phyloP scores from a whole-genome alignment of 2,888 invertebrate genomes.

The Clistopyga incitator region DNA sequence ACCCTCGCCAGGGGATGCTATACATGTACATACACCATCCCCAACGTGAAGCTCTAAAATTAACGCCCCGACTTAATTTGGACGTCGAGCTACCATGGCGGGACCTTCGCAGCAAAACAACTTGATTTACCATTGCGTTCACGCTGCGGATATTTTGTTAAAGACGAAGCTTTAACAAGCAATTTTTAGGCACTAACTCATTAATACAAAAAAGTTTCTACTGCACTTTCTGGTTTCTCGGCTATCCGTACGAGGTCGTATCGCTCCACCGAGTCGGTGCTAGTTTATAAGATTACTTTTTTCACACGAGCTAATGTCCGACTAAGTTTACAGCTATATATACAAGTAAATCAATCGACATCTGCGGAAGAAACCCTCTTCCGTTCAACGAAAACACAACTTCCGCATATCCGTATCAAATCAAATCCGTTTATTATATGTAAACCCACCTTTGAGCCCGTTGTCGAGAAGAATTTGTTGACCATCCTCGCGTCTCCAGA shows the following conservation, averaged over 20 bases:
- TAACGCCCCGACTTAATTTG: constrained; percentile 65
- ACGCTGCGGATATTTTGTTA: background rate
- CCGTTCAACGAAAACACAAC: too few species aligned
- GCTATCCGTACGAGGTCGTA: too few species aligned
- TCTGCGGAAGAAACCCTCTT: too few species aligned
- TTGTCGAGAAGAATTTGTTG: constrained; percentile 89
- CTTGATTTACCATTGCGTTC: background rate
- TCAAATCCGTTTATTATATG: background rate
- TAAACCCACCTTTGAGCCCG: constrained; percentile 84
- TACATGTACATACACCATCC: constrained; percentile 16
- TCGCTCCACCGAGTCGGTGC: too few species aligned
- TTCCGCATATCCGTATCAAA: too few species aligned
- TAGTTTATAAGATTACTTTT: too few species aligned
- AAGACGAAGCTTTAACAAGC: background rate
- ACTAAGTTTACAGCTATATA: too few species aligned
- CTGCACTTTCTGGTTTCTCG: too few species aligned
- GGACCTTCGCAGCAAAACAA: background rate
- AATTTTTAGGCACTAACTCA: background rate
- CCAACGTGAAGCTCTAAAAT: constrained; percentile 54
- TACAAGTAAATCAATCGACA: too few species aligned
- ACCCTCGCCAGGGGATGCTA: background rate
- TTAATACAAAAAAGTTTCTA: too few species aligned
- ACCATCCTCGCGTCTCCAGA: constrained; percentile 94
- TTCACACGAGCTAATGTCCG: too few species aligned
- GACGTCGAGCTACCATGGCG: constrained; percentile 28